A percentile compares a stretch with the other conserved stretches of the same genome.
Evolutionary conservation across 2,888 invertebrate species (phyloP).

Genomic region (Strigamia crassipes): DNA sequence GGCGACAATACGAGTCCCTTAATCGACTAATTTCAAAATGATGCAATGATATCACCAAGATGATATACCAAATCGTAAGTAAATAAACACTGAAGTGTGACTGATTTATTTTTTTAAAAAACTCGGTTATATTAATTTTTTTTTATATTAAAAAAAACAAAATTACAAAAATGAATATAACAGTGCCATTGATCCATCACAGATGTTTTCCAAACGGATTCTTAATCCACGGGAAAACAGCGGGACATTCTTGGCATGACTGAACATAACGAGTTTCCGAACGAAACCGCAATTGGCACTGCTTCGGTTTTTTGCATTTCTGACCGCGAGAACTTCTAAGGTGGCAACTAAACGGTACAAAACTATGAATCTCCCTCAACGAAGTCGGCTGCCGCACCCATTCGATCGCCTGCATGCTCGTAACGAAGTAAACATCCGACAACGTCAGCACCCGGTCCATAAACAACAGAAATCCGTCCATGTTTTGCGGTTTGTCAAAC

Average conservation of each 20-base stretch:
- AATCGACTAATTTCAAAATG: no score
- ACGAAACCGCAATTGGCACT: slow-evolving; percentile 47
- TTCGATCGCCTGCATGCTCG: slow-evolving; percentile 91
- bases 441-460: slow-evolving; percentile 85
- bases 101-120: neutral
- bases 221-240: slow-evolving; percentile 93
- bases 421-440: slow-evolving; percentile 88
- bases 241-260: slow-evolving; percentile 91
- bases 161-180: no score
- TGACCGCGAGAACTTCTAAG: neutral
- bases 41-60: no score
- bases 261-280: slow-evolving; percentile 82
- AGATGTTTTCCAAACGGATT: slow-evolving; percentile 60
- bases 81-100: no score
- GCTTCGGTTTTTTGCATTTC: slow-evolving; percentile 47
- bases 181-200: no score
- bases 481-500: slow-evolving; percentile 94
- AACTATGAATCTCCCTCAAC: slow-evolving; percentile 74
- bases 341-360: slow-evolving; percentile 89
- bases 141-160: no score
- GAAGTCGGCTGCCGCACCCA: slow-evolving; percentile 95
- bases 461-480: slow-evolving; percentile 91
- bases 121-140: neutral
- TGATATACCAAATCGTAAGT: no score
- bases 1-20: no score